Evolutionary conservation across 2,113 vertebrate genomes (phyloP).

Genomic region (Cyprinus carpio): DNA sequence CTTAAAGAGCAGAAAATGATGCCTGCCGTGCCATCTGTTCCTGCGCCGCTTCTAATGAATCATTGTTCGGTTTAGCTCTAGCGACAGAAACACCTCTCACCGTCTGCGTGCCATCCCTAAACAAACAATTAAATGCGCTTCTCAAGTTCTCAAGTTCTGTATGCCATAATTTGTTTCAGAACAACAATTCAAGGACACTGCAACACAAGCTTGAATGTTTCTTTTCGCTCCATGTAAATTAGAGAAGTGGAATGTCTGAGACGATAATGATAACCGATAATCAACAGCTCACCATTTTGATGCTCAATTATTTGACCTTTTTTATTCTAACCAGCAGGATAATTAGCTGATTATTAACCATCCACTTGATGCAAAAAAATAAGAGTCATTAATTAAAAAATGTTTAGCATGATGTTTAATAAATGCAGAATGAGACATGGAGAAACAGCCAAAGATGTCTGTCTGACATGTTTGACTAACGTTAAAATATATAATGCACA

Average conservation of each 20-base stretch:
- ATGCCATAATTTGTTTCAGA: constrained; percentile 9
- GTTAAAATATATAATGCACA: no score
- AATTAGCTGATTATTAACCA: background rate
- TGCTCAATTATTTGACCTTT: background rate
- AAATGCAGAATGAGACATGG: no score
- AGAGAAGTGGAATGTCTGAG: background rate
- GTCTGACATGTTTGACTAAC: no score
- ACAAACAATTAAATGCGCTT: constrained; percentile 30
- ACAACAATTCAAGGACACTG: constrained; percentile 23
- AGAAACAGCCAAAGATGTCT: no score
- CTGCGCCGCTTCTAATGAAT: constrained; percentile 47
- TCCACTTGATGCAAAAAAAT: background rate
- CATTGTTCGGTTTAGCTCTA: constrained; percentile 30
- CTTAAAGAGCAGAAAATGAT: constrained; percentile 43
- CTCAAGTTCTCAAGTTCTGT: constrained; percentile 7
- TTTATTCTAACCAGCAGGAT: background rate
- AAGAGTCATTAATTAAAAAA: background rate
- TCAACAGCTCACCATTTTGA: background rate
- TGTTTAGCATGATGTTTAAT: background rate
- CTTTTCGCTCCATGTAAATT: background rate
- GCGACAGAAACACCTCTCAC: constrained; percentile 5
- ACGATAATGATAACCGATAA: background rate
- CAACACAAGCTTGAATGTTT: background rate
- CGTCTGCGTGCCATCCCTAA: constrained; percentile 10
- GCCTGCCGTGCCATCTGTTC: constrained; percentile 35